These are phyloP conservation scores for Chironomus tepperi DNA, from an alignment of 1,140 invertebrate genomes.

Conservation along the genomic window DNA sequence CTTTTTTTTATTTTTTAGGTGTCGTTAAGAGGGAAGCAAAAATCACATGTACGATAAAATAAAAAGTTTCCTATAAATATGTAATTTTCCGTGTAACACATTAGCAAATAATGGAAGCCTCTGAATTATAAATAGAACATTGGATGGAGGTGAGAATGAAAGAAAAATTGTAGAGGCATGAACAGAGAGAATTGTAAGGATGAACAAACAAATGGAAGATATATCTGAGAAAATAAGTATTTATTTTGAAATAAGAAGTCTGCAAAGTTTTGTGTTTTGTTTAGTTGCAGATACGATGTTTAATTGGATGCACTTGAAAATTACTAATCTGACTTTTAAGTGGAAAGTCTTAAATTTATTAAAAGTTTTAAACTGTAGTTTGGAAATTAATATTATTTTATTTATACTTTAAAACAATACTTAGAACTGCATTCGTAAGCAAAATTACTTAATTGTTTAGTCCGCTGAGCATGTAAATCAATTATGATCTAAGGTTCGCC, in stretches of 20 bases:
- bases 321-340: too few relatives aligned
- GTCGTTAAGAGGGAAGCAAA: not conserved
- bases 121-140: not conserved
- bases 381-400: too few relatives aligned
- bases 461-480: too few relatives aligned
- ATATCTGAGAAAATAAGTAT: not conserved
- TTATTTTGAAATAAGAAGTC: not conserved
- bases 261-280: too few relatives aligned
- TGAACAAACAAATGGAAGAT: not conserved
- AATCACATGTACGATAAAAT: not conserved
- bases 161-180: not conserved
- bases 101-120: slow-evolving; percentile 4
- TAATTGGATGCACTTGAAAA: too few relatives aligned
- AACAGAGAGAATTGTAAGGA: not conserved
- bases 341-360: too few relatives aligned
- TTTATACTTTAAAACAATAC: too few relatives aligned
- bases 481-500: too few relatives aligned
- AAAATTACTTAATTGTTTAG: too few relatives aligned
- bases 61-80: not conserved
- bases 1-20: not conserved
- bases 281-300: too few relatives aligned
- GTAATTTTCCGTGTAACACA: not conserved
- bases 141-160: not conserved
- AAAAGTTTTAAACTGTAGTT: too few relatives aligned
- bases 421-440: too few relatives aligned